Evolutionary conservation across 2,797 vertebrate species (phyloP).

Genomic region (Eurystomus glaucurus): DNA sequence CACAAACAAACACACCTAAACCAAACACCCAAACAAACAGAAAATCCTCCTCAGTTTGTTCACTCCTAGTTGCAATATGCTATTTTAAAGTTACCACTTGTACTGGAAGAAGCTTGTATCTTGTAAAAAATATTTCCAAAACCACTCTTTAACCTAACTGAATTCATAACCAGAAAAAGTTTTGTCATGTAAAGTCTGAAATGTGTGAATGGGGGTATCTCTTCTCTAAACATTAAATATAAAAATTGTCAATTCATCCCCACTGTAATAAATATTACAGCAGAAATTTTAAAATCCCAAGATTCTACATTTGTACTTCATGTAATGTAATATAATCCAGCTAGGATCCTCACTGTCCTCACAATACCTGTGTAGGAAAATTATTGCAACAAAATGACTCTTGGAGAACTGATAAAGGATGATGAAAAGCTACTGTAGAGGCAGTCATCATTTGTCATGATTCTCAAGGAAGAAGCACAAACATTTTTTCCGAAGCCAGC

Average conservation of each 20-base stretch:
- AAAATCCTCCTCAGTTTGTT: background rate
- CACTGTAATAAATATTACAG: background rate
- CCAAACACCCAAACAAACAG: background rate
- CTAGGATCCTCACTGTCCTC: background rate
- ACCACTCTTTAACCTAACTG: background rate
- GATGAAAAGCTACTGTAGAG: background rate
- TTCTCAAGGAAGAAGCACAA: background rate
- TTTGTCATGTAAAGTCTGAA: background rate
- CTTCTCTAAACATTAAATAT: background rate
- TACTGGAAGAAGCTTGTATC: background rate
- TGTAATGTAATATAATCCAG: background rate
- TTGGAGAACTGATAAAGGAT: background rate
- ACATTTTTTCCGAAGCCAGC: background rate
- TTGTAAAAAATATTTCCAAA: background rate
- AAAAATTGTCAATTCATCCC: background rate
- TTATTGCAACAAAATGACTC: background rate
- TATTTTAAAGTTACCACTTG: background rate
- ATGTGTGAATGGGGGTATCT: background rate
- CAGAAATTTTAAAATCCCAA: background rate
- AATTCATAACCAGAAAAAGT: background rate
- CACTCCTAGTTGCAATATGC: background rate
- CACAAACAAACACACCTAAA: background rate
- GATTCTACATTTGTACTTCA: background rate
- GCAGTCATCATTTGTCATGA: background rate
- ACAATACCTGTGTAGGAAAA: background rate